phyloP scores from a whole-genome alignment of 2,797 vertebrate species.

The Anableps anableps region DNA sequence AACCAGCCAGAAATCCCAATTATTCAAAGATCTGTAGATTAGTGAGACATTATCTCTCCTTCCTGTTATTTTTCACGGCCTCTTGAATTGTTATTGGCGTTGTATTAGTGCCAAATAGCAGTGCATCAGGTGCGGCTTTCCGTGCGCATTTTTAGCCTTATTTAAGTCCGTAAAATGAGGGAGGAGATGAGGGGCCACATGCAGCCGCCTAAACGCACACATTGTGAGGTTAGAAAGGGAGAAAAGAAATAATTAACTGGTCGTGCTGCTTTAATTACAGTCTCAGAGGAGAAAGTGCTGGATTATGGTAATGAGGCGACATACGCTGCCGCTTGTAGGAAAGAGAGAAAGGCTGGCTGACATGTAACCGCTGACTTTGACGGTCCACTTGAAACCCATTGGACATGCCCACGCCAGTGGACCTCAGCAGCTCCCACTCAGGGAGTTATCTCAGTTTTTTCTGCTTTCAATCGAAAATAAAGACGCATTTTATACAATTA shows the following conservation, averaged over 20 bases:
- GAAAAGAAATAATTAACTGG: constrained; percentile 86
- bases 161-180: constrained; percentile 1
- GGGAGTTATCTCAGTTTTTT: neutral
- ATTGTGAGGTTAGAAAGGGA: constrained; percentile 65
- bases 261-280: constrained; percentile 96
- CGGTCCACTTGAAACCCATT: constrained; percentile 85
- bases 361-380: constrained; percentile 85
- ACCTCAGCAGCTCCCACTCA: constrained; percentile 11
- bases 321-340: constrained; percentile 86
- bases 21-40: neutral
- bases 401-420: constrained; percentile 67
- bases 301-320: constrained; percentile 97
- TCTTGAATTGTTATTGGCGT: neutral
- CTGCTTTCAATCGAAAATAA: neutral
- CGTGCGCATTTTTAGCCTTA: constrained; percentile 6
- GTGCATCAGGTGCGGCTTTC: constrained; percentile 42
- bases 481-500: neutral
- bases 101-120: constrained; percentile 4
- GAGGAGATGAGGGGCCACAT: constrained; percentile 2
- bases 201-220: constrained; percentile 77
- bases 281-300: constrained; percentile 90
- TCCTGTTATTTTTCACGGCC: neutral
- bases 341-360: constrained; percentile 85
- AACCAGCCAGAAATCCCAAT: too few species aligned
- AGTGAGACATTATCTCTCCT: neutral